phyloP scores from a whole-genome alignment of 2,797 vertebrate species.

The Hydrocynus forskahlii region DNA sequence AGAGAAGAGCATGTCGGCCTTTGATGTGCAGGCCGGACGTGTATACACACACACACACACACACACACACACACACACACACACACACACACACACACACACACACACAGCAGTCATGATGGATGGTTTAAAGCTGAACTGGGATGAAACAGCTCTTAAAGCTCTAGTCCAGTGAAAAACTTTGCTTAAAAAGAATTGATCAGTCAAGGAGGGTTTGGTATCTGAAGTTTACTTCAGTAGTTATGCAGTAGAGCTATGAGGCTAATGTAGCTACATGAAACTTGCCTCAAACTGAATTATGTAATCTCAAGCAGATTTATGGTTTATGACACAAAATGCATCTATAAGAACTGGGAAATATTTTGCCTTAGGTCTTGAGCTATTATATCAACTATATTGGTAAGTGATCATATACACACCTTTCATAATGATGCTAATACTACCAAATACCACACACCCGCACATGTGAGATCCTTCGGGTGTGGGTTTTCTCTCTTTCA shows the following conservation, averaged over 20 bases:
- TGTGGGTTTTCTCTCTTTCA: too few species aligned
- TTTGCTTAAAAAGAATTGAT: background rate
- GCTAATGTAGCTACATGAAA: background rate
- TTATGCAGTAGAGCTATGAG: background rate
- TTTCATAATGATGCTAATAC: too few species aligned
- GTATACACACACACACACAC: conserved; percentile 12
- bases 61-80: conserved; percentile 9
- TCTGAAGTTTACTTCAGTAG: background rate
- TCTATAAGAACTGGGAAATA: too few species aligned
- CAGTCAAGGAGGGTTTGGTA: background rate
- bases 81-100: background rate
- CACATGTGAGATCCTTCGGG: too few species aligned
- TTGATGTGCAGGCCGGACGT: conserved; percentile 33
- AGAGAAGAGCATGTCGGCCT: conserved; percentile 4
- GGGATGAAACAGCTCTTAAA: conserved; percentile 38
- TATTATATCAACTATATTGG: too few species aligned
- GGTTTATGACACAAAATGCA: too few species aligned
- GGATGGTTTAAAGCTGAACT: conserved; percentile 18
- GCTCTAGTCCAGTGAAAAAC: background rate
- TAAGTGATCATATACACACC: too few species aligned
- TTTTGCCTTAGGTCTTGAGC: too few species aligned
- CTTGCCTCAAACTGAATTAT: too few species aligned
- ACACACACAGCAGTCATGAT: conserved; percentile 22
- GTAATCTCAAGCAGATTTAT: too few species aligned
- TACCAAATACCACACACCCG: too few species aligned